Base-by-base conservation (phyloP, 2,797 vertebrate genomes). In the Vespertilio murinus region DNA sequence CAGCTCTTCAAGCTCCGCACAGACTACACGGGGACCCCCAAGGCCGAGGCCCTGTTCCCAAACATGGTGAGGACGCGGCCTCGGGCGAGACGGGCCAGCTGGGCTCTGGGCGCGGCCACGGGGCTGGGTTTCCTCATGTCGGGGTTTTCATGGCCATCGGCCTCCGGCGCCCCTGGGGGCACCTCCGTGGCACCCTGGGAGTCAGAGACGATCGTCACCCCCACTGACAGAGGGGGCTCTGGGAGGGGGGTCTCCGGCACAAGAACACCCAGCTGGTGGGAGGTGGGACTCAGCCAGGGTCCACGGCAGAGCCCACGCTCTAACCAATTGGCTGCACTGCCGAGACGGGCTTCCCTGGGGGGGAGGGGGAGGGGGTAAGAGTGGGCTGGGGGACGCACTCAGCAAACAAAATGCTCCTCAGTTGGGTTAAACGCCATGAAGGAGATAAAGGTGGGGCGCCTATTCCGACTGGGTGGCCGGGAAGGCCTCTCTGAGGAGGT, bases 1-100 rank as follows among this genome's bases (percentile, higher is more conserved):
- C 98, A 99, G 93, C 99, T 99, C 91, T 99, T 99, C 98, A 90
- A 61, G 85, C 23, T 97, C 6, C 17, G 0, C 0, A 0, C 0
- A 0, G 0, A 9, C 0, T 0, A 0, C 22, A 22, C 1, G 0
- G 1, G 0, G 0, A 0, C 49, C 7, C 25, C 8, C 0, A 70
- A 20, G 73, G 99, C 99, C 0, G 7, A 69, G 11, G 98, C 99
- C 47, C 99, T 98, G 88, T 99, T 99, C 97, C 99, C 99, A 0
- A 98, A 99, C 97, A 98, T 99, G 99, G 99, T 99, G 88, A 94
- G 97, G 49, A 75, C 22, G 65, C 0, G 33, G 40, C 74, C 67
- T 20, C 0, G 3, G 18, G 33, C 11, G 70, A 1, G 30, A 9
- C 17, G 49, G 67, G 65, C 47, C 23, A 1, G 33, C 4, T 0